Evolutionary conservation across 2,888 invertebrate species (phyloP), one percentile per base, ranked within the genome.

Genomic region (Andrena dorsata): DNA sequence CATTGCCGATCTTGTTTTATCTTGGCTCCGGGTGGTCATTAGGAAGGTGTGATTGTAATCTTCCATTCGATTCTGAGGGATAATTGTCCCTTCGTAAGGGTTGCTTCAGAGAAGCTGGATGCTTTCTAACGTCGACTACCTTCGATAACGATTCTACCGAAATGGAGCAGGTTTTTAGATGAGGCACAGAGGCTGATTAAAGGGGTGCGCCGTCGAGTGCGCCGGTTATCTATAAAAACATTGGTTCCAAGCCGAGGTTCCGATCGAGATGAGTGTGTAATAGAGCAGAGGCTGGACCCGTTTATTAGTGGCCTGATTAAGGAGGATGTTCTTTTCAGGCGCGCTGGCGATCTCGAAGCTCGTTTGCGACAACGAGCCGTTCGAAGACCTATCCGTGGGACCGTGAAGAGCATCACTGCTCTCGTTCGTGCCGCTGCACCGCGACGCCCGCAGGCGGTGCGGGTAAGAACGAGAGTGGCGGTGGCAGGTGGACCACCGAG

Each of bases 321-420:
- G n/a, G n/a, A 51, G 20, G 8, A 20, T 20, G 20, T 23, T 20
- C n/a, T 53, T 10, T 13, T 56, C 8, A 56, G 8, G 56, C 23
- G 23, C 23, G 56, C 26, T 1, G 20, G 56, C 20, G 23, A 56
- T 4, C 20, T 23, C 4, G 53, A 53, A 53, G 23, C 20, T 8
- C 23, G 56, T 26, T 10, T 23, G 56, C 70, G 60, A 49, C 23
- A 49, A 35, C 71, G 63, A 35, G 16, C 64, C 71, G 63, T 51
- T 32, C 28, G 56, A 64, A 20, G 70, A 81, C 70, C 78, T 80
- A 71, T 72, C 82, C 80, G 66, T 76, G 76, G 53, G 74, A 82
- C 88, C 82, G 70, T 63, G 83, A 78, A 80, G 79, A 86, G 75
- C 82, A 84, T 86, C 83, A 87, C 85, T 87, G 84, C 76, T 86